Percentiles rank a stretch among this genome's conserved stretches.
Evolutionary conservation across 1,140 invertebrate species (phyloP).

Genomic region (Drosophila mojavensis): DNA sequence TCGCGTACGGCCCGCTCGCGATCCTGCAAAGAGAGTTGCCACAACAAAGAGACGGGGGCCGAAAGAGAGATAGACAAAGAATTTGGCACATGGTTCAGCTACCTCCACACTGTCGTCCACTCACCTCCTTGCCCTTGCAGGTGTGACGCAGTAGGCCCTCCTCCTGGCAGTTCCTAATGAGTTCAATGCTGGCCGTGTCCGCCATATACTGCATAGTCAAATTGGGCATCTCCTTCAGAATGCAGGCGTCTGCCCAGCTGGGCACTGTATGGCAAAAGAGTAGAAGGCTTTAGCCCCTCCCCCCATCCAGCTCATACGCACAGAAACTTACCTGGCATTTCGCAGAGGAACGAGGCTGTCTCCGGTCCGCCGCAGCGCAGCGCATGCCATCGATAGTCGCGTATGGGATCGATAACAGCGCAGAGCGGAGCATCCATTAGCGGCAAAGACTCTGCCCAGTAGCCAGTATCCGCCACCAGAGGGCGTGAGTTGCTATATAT

Average conservation of each 20-base stretch:
- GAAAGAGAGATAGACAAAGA: background rate
- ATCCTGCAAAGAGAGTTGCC: conserved; percentile 49
- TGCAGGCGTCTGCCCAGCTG: conserved; percentile 88
- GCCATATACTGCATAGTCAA: conserved; percentile 89
- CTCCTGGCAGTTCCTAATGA: conserved; percentile 92
- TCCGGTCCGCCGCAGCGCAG: conserved; percentile 89
- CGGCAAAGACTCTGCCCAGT: conserved; percentile 87
- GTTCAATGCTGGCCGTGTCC: conserved; percentile 91
- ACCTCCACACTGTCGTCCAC: conserved; percentile 31
- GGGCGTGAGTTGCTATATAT: conserved; percentile 84
- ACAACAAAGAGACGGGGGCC: background rate
- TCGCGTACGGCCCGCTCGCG: conserved; percentile 69
- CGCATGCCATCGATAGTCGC: conserved; percentile 89
- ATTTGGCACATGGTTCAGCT: too few relatives aligned
- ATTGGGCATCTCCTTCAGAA: conserved; percentile 88
- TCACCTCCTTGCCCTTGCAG: conserved; percentile 89
- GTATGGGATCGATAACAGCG: conserved; percentile 88
- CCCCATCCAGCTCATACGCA: background rate
- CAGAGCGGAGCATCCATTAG: conserved; percentile 86
- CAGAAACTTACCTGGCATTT: conserved; percentile 87
- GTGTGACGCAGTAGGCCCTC: conserved; percentile 91
- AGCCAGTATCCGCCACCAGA: conserved; percentile 86
- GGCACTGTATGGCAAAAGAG: conserved; percentile 85
- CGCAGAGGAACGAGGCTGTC: conserved; percentile 90
- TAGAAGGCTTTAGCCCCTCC: background rate